Conservation (phyloP, 1,140 invertebrate genomes). For the Psix sp. region DNA sequence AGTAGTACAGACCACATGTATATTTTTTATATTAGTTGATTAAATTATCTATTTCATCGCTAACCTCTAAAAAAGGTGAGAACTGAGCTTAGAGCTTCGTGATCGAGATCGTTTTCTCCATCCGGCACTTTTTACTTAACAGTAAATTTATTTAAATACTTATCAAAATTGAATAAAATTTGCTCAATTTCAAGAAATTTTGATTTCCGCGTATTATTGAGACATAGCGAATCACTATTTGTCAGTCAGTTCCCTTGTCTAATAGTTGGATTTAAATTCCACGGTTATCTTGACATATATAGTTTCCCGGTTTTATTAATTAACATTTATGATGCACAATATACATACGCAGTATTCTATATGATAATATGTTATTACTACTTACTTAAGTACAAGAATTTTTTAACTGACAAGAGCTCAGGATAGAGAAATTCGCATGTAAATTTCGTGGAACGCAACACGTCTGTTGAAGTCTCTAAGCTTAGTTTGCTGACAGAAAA, state of each 20-base stretch:
- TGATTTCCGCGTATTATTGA: conserved; percentile 1
- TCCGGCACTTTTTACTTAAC: conserved; percentile 2
- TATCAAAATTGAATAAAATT: conserved; percentile 16
- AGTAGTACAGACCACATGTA: conserved; percentile 67
- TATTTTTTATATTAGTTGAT: conserved; percentile 64
- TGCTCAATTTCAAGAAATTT: conserved; percentile 17
- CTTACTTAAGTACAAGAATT: conserved; percentile 56
- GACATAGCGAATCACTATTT: conserved; percentile 11
- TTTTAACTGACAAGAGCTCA: conserved; percentile 24
- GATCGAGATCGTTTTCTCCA: conserved; percentile 49
- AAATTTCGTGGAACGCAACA: conserved; percentile 28
- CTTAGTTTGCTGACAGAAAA: conserved; percentile 52
- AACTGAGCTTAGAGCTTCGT: conserved; percentile 60
- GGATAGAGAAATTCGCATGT: conserved; percentile 46
- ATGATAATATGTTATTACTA: conserved; percentile 42
- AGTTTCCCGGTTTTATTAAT: conserved; percentile 28
- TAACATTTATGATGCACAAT: conserved; percentile 49
- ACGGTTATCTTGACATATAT: too few species aligned
- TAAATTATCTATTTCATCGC: conserved; percentile 68
- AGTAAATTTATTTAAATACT: conserved; percentile 6
- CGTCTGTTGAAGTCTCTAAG: conserved; percentile 61
- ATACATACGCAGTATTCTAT: conserved; percentile 45
- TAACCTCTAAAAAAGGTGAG: conserved; percentile 37
- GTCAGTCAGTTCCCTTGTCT: too few species aligned
- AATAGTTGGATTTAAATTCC: too few species aligned